These are phyloP conservation scores for Yponomeuta evonymella DNA, from an alignment of 2,888 invertebrate species.

Conservation along the genomic window DNA sequence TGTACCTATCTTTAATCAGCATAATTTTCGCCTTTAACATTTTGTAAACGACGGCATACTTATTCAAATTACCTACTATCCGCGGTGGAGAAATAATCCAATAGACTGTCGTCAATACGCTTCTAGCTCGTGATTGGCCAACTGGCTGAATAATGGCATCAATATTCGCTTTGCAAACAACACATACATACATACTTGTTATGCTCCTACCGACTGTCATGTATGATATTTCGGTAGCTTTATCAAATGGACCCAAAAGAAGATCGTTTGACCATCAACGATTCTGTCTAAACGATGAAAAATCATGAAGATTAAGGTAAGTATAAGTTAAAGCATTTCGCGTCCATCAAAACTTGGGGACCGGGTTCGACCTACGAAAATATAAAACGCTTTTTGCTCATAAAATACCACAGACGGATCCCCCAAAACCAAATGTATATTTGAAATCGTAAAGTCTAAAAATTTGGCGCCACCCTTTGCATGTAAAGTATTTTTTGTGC, in stretches of 20 bases:
- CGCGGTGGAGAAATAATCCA: too few species aligned
- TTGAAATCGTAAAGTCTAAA: slow-evolving; percentile 29
- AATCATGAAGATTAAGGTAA: too few species aligned
- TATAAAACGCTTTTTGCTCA: background rate
- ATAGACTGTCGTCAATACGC: too few species aligned
- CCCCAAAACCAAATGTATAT: background rate
- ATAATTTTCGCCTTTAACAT: background rate
- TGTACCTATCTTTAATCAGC: background rate
- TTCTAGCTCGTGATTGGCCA: too few species aligned
- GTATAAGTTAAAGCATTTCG: background rate
- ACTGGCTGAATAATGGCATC: background rate
- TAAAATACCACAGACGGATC: background rate
- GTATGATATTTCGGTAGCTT: too few species aligned
- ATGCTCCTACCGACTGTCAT: too few species aligned
- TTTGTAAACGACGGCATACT: background rate
- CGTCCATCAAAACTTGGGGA: background rate
- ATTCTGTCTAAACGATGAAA: too few species aligned
- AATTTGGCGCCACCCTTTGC: slow-evolving; percentile 61
- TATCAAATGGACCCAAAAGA: too few species aligned
- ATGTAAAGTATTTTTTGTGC: slow-evolving; percentile 53
- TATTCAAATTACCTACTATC: background rate
- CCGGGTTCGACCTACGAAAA: background rate
- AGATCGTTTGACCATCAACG: too few species aligned
- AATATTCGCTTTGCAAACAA: background rate
- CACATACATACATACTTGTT: too few species aligned